Conservation (phyloP, 2,113 vertebrate species). For the Ceyx melanurus region DNA sequence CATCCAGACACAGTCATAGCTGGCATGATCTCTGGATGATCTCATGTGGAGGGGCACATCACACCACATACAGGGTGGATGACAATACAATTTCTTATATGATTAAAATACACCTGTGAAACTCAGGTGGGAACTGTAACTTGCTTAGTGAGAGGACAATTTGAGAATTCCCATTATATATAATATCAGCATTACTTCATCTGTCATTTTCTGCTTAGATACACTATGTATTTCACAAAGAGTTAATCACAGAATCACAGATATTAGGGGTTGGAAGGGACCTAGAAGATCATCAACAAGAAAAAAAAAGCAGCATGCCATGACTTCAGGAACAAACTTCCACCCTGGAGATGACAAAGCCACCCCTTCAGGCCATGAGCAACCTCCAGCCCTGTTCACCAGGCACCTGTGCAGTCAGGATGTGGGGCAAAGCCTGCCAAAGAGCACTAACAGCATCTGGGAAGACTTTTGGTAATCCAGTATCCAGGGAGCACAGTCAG, state of each 20-base stretch:
- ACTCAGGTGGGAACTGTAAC: background rate
- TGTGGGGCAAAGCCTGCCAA: fast-evolving
- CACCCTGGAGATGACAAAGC: background rate
- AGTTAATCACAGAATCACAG: background rate
- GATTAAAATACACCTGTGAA: background rate
- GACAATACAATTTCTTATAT: background rate
- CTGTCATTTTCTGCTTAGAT: constrained; percentile 49
- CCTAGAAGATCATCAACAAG: too few species aligned
- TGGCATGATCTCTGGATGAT: background rate
- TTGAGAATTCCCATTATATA: background rate
- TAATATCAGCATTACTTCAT: background rate
- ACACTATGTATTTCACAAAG: constrained; percentile 25
- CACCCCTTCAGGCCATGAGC: fast-evolving
- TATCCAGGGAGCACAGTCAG: fast-evolving
- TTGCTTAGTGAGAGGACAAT: background rate
- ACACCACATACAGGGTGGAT: background rate
- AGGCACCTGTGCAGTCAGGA: background rate
- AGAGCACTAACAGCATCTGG: background rate
- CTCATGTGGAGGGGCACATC: background rate
- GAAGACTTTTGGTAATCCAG: background rate
- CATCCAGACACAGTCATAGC: background rate
- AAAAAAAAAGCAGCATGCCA: background rate
- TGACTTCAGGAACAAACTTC: background rate
- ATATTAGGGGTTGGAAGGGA: too few species aligned
- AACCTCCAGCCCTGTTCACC: background rate